Conservation (phyloP, 1,140 invertebrate species). For the Amphibalanus amphitrite region DNA sequence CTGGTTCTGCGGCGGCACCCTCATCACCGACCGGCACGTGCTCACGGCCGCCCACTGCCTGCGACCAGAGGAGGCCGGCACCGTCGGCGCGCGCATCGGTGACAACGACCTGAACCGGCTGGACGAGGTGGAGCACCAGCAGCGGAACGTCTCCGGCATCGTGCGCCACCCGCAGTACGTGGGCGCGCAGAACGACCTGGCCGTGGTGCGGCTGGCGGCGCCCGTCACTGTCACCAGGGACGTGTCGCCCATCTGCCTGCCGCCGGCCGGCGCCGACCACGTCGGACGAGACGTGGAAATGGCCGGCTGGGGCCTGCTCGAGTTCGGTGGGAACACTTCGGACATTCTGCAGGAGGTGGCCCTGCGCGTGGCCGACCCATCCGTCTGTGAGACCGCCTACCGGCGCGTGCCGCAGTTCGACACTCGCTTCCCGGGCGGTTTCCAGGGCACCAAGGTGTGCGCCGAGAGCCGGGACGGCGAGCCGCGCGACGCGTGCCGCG, state of each 20-base stretch:
- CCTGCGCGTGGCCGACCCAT: conserved; percentile 35
- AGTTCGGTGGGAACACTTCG: conserved; percentile 33
- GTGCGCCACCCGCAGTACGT: conserved; percentile 28
- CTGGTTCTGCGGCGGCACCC: conserved; percentile 60
- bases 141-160: conserved; percentile 15
- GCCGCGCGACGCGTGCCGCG: conserved; percentile 15
- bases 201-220: conserved; percentile 36
- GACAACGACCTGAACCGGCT: conserved; percentile 28
- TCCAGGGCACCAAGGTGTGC: conserved; percentile 14
- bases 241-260: conserved; percentile 41
- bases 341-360: conserved; percentile 36
- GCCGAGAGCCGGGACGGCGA: conserved; percentile 1
- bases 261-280: conserved; percentile 33
- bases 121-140: conserved; percentile 6
- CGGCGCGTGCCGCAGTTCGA: not conserved
- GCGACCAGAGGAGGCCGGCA: conserved; percentile 52
- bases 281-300: conserved; percentile 26
- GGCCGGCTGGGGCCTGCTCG: conserved; percentile 43
- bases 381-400: conserved; percentile 26
- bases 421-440: not conserved
- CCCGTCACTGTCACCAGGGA: conserved; percentile 32
- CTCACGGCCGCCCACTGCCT: conserved; percentile 69
- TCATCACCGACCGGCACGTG: conserved; percentile 73
- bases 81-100: conserved; percentile 64
- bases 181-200: conserved; percentile 34